These are phyloP conservation scores for Melinopterus prodromus DNA, from an alignment of 2,888 invertebrate genomes.

Conservation along the genomic window DNA sequence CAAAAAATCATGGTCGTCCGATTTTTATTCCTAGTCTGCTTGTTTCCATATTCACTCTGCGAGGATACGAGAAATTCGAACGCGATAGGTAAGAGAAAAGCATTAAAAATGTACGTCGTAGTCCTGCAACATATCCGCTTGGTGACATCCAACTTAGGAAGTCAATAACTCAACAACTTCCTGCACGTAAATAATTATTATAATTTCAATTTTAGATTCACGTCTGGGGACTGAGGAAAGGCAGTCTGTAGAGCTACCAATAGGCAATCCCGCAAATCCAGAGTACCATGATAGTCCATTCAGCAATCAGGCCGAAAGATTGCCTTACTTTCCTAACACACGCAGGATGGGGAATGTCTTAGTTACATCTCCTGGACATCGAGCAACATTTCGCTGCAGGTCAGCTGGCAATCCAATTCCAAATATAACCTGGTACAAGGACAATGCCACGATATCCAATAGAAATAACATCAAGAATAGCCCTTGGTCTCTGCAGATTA, in stretches of 20 bases:
- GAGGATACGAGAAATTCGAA: not conserved
- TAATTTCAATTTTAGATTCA: too few relatives aligned
- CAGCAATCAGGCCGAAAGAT: not conserved
- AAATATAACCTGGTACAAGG: slow-evolving; percentile 75
- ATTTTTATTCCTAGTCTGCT: slow-evolving; percentile 15
- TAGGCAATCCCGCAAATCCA: too few relatives aligned
- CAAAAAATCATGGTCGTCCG: slow-evolving; percentile 13
- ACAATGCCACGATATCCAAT: slow-evolving; percentile 64
- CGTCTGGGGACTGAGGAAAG: too few relatives aligned
- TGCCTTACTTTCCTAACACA: slow-evolving; percentile 57
- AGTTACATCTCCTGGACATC: slow-evolving; percentile 80
- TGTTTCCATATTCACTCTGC: not conserved
- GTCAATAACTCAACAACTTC: too few relatives aligned
- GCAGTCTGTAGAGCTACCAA: too few relatives aligned
- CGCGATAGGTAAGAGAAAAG: not conserved
- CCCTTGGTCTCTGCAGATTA: slow-evolving; percentile 59
- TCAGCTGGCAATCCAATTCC: slow-evolving; percentile 81
- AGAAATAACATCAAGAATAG: slow-evolving; percentile 71
- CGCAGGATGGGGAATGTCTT: slow-evolving; percentile 62
- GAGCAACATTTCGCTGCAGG: slow-evolving; percentile 74
- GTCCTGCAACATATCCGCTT: too few relatives aligned
- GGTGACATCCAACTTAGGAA: too few relatives aligned
- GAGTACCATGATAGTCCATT: too few relatives aligned
- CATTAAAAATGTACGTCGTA: too few relatives aligned
- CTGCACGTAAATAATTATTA: too few relatives aligned